Percentiles rank a stretch among this genome's conserved stretches.
Evolutionary conservation across 2,797 vertebrate genomes (phyloP).

Genomic region (Picus viridis): DNA sequence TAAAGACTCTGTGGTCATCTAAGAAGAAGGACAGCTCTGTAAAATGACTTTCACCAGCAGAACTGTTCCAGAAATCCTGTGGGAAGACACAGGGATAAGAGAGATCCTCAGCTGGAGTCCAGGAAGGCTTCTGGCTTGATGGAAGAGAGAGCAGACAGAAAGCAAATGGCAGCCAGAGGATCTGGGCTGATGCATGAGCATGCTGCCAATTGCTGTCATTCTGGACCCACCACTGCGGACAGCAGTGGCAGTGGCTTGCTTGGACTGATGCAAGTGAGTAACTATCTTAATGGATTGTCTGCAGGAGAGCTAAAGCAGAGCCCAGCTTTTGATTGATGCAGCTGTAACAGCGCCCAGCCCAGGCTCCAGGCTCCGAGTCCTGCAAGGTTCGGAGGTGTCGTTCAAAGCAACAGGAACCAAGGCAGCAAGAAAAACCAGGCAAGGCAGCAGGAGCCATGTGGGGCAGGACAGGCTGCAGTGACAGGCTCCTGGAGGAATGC

Average conservation of each 20-base stretch:
- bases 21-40: background rate
- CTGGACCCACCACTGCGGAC: background rate
- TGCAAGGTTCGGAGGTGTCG: background rate
- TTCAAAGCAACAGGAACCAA: background rate
- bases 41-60: background rate
- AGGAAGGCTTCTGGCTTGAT: background rate
- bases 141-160: background rate
- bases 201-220: background rate
- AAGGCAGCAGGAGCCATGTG: background rate
- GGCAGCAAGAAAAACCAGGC: background rate
- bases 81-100: background rate
- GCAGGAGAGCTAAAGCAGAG: background rate
- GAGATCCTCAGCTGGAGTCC: background rate
- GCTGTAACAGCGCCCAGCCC: background rate
- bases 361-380: background rate
- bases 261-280: background rate
- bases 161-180: background rate
- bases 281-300: slow-evolving; percentile 6
- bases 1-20: background rate
- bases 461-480: background rate
- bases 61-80: background rate
- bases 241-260: background rate
- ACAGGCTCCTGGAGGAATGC: background rate
- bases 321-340: background rate
- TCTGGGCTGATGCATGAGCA: background rate